These are phyloP conservation scores for Falco columbarius DNA, from an alignment of 2,797 vertebrate species.

Conservation along the genomic window DNA sequence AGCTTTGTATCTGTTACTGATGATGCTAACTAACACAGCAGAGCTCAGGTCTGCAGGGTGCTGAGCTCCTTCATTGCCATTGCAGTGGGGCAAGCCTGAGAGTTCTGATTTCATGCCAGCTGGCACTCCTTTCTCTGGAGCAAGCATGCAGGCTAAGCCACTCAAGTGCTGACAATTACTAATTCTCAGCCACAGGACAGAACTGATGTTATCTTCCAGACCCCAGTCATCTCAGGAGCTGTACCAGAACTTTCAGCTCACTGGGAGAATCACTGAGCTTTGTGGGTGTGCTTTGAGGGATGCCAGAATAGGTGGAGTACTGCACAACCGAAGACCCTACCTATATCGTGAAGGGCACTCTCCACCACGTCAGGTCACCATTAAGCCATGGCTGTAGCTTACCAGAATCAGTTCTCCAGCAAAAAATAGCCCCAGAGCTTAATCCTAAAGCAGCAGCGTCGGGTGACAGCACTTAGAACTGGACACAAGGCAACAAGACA, in stretches of 20 bases:
- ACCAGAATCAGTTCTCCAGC: neutral
- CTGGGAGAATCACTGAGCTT: neutral
- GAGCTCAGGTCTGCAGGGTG: neutral
- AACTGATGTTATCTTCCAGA: neutral
- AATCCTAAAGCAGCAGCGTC: neutral
- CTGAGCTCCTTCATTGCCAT: neutral
- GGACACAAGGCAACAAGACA: rapidly evolving
- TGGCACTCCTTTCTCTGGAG: neutral
- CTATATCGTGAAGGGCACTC: rapidly evolving
- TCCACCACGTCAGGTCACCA: neutral
- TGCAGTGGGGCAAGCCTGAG: rapidly evolving
- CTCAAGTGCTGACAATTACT: neutral
- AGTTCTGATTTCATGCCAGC: neutral
- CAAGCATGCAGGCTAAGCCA: neutral
- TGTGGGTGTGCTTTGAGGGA: neutral
- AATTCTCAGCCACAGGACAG: neutral
- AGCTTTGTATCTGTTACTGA: rapidly evolving
- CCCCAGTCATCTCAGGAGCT: neutral
- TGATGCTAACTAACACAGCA: neutral
- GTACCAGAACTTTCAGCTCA: neutral
- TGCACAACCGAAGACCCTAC: rapidly evolving
- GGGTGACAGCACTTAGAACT: neutral
- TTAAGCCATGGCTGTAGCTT: neutral
- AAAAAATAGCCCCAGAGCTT: neutral
- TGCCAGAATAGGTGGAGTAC: rapidly evolving